phyloP scores from a whole-genome alignment of 2,888 invertebrate genomes.

The Venusia cambrica region DNA sequence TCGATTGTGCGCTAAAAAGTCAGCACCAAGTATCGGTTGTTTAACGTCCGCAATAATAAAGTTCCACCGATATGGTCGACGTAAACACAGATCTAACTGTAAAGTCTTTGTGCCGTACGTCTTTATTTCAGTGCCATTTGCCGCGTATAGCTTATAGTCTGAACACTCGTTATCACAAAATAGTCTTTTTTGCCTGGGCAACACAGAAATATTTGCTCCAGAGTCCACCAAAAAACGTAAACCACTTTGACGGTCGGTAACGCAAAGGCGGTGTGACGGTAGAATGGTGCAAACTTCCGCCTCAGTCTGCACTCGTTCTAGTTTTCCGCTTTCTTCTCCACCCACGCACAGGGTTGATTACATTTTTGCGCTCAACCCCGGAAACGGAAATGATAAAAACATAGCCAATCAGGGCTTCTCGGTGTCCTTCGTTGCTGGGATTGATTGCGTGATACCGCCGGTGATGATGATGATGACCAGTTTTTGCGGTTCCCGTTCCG shows the following conservation, averaged over 20 bases:
- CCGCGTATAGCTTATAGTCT: slow-evolving; percentile 26
- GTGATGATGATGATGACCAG: no score
- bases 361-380: no score
- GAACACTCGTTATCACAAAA: no score
- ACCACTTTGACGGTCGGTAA: slow-evolving; percentile 1
- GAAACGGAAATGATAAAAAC: no score
- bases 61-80: slow-evolving; percentile 29
- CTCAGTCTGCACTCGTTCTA: not conserved
- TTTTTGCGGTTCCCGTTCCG: no score
- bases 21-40: slow-evolving; percentile 33
- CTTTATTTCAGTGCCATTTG: slow-evolving; percentile 22
- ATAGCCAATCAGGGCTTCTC: no score
- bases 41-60: slow-evolving; percentile 30
- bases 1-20: slow-evolving; percentile 28
- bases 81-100: slow-evolving; percentile 25
- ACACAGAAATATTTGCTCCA: slow-evolving; percentile 22
- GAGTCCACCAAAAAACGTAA: slow-evolving; percentile 21
- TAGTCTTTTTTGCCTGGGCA: slow-evolving; percentile 5
- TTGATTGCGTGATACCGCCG: no score
- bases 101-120: slow-evolving; percentile 24
- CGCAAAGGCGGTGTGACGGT: slow-evolving; percentile 4
- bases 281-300: not conserved
- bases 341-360: slow-evolving; percentile 5
- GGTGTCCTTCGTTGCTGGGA: no score
- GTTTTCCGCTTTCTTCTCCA: slow-evolving; percentile 6